Evolutionary conservation across 2,888 invertebrate species (phyloP).

Genomic region (Mermis nigrescens): DNA sequence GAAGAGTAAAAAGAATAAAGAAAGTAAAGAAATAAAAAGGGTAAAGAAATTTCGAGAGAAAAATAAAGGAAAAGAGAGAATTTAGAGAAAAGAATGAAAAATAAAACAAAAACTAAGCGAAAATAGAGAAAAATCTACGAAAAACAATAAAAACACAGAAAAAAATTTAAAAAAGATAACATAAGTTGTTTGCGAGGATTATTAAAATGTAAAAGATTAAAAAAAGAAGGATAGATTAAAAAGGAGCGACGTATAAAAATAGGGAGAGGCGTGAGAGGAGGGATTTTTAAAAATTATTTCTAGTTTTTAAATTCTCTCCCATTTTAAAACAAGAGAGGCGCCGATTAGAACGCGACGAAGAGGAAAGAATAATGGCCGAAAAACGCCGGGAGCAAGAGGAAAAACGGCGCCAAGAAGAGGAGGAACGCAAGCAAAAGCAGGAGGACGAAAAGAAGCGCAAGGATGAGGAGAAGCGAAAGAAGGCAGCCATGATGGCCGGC

Average conservation of each 20-base stretch:
- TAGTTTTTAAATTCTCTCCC: neutral
- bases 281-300: neutral
- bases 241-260: neutral
- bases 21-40: too few relatives aligned
- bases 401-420: conserved; percentile 27
- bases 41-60: too few relatives aligned
- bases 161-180: too few relatives aligned
- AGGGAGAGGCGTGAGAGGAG: neutral
- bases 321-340: conserved; percentile 21
- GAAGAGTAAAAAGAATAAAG: too few relatives aligned
- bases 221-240: neutral
- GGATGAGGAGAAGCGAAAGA: conserved; percentile 31
- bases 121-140: too few relatives aligned
- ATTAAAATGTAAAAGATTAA: too few relatives aligned
- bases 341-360: conserved; percentile 21
- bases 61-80: too few relatives aligned
- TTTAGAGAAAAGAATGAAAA: too few relatives aligned
- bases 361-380: conserved; percentile 28
- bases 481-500: conserved; percentile 31
- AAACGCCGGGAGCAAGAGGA: conserved; percentile 26
- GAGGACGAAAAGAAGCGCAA: conserved; percentile 30
- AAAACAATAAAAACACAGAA: too few relatives aligned
- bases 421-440: conserved; percentile 31
- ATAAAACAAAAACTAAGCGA: too few relatives aligned
- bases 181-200: too few relatives aligned